Evolutionary conservation across 1,140 invertebrate genomes (phyloP), one percentile per base, ranked within the genome.

Genomic region (Zophobas atratus): DNA sequence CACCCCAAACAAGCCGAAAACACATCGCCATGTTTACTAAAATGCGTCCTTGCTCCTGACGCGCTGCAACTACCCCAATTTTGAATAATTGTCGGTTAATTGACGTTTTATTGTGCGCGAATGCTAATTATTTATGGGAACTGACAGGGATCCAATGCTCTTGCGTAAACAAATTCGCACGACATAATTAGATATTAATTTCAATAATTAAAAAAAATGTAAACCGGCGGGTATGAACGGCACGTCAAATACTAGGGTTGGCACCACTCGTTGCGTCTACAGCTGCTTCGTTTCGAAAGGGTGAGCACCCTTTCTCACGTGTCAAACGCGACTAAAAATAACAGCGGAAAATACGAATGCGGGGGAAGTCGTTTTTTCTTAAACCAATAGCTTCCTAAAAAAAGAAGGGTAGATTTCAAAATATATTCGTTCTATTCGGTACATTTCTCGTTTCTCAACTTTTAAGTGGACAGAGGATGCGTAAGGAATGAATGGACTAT

Each of bases 11-110:
- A 36, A 67, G 81, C 79, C 80, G 77, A 75, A 80, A 80, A 82
- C 74, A 56, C 55, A 80, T 43, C 72, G 81, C 81, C 81, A 82
- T 82, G 80, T 82, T 82, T 80, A 71, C 76, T 73, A 74, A 77
- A 51, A 67, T 63, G 57, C 57, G 57, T 36, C 49, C 49, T 51
- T 51, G 49, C 6, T 51, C 57, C 57, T 6, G 60, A 67, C 60
- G 60, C 60, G 60, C 60, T 67, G 43, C 56, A 8, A 60, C 60
- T 67, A 67, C 60, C 60, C 60, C 60, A 67, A 41, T 67, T 67
- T 43, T 33, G 39, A 57, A 57, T 57, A 5, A 35, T 57, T 57
- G 55, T 3, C 34, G 34, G 3, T 57, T 36, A 57, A 57, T 33
- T 35, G 33, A 57, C 32, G n/a, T n/a, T 6, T 6, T 43, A 20